A percentile compares a stretch with the other conserved stretches of the same genome.
phyloP scores from a whole-genome alignment of 1,140 invertebrate genomes.

The Anthonomus grandis region DNA sequence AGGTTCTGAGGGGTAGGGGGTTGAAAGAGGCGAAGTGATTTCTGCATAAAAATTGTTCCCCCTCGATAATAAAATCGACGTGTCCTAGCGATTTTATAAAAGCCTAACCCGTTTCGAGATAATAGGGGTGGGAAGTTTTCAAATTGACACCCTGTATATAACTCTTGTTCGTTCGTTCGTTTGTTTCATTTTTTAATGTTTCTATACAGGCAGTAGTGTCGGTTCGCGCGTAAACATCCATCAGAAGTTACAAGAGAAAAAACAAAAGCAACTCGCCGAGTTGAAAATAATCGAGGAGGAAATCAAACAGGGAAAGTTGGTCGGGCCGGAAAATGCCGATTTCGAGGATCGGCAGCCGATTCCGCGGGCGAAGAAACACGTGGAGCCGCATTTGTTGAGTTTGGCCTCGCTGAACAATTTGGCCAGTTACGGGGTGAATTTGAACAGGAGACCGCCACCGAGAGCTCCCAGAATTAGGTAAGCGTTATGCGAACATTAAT shows the following conservation, averaged over 20 bases:
- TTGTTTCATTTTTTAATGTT: not conserved
- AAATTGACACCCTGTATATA: too few relatives aligned
- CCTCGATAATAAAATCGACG: too few relatives aligned
- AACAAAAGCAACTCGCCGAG: constrained; percentile 82
- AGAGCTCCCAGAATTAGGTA: constrained; percentile 47
- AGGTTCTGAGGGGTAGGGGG: too few relatives aligned
- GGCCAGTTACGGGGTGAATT: constrained; percentile 46
- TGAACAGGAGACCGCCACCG: constrained; percentile 44
- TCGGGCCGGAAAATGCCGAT: constrained; percentile 46
- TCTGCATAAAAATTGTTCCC: too few relatives aligned
- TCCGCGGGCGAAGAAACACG: constrained; percentile 57
- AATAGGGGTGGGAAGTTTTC: too few relatives aligned
- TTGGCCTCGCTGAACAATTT: constrained; percentile 47
- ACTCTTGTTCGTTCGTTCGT: not conserved
- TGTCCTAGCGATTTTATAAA: too few relatives aligned
- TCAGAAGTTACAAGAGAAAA: constrained; percentile 84
- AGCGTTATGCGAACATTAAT: not conserved
- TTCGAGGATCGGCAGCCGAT: constrained; percentile 57
- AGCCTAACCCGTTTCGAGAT: not conserved
- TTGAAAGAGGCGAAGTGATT: too few relatives aligned
- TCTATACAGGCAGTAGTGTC: constrained; percentile 55
- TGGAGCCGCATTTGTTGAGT: constrained; percentile 49
- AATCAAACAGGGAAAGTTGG: constrained; percentile 66
- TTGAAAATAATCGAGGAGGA: constrained; percentile 78
- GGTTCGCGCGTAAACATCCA: constrained; percentile 79